Conservation (phyloP, 2,888 invertebrate genomes). For the Merodon equestris region DNA sequence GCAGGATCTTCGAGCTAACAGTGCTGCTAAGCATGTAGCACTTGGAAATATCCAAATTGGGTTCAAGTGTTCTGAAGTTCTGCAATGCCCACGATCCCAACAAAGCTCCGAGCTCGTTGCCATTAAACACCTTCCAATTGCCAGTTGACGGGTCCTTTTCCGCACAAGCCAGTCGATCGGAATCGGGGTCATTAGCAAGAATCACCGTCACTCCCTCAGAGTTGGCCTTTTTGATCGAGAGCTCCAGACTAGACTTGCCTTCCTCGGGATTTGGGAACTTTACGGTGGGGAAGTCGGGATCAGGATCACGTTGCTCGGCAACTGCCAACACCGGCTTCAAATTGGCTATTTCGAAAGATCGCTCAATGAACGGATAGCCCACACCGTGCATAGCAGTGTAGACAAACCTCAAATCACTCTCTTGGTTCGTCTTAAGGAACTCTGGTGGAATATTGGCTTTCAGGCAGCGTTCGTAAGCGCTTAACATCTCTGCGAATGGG, state of each 20-base stretch:
- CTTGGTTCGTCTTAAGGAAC: constrained; percentile 80
- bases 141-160: constrained; percentile 83
- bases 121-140: constrained; percentile 83
- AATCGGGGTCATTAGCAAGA: constrained; percentile 98
- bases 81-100: constrained; percentile 95
- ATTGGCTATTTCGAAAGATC: constrained; percentile 87
- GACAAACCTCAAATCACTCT: constrained; percentile 83
- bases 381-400: constrained; percentile 99
- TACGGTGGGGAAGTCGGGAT: constrained; percentile 98
- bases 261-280: constrained; percentile 99
- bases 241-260: constrained; percentile 87
- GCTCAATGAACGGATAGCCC: constrained; percentile 87
- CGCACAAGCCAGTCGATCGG: constrained; percentile 96
- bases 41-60: constrained; percentile 80
- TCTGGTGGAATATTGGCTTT: constrained; percentile 80
- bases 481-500: constrained; percentile 85
- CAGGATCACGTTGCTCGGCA: constrained; percentile 88
- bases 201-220: constrained; percentile 85
- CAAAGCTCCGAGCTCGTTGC: constrained; percentile 96
- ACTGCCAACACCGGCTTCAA: constrained; percentile 81
- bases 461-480: constrained; percentile 84
- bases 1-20: constrained; percentile 96
- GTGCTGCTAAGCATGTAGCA: constrained; percentile 94
- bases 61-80: constrained; percentile 80
- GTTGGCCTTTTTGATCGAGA: constrained; percentile 89